Base-by-base conservation (phyloP, 2,113 vertebrate species). In the Caranx ignobilis region DNA sequence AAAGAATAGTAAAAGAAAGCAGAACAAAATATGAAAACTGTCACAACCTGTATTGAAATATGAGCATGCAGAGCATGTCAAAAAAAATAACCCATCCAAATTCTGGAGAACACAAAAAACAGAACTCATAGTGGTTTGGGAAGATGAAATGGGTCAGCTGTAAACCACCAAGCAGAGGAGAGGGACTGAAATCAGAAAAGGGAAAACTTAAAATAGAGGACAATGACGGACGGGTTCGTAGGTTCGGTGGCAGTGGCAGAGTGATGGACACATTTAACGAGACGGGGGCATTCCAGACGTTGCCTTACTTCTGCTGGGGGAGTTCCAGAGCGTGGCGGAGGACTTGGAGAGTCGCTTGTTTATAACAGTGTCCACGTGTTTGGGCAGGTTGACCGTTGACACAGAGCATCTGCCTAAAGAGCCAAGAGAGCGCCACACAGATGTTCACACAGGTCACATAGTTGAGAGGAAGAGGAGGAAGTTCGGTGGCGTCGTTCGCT, bases 291-390 rank as follows among this genome's bases (percentile, higher is more conserved):
- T 83, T 87, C 82, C 91, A 89, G 71, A 76, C 79, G 75, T 86
- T 77, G 95, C 93, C 98, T 98, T 99, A 99, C 98, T 99, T 99
- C 97, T 98, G 96, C 95, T 96, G 95, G 98, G 98, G 88, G 98
- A 98, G 95, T 96, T 99, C 98, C 98, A 99, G 93, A 99, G 96
- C 81, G 98, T 99, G 94, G 97, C 97, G 5, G 98, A 99, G 95
- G 98, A 99, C 95, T 99, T 99, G 97, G 98, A 99, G 95, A 99
- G 97, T 89, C 98, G 96, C 95, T 99, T 99, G 97, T 97, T 98
- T 96, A 99, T 96, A 95, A 98, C 97, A 95, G 97, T 97, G 94
- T 99, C 98, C 97, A 98, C 97, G 83, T 99, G 98, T 97, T 98
- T 99, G 94, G 98, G 97, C 87, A 99, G 97, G 96, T 99, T 99